Base-by-base conservation (phyloP, 2,888 invertebrate genomes). In the Ormyrus pomaceus region DNA sequence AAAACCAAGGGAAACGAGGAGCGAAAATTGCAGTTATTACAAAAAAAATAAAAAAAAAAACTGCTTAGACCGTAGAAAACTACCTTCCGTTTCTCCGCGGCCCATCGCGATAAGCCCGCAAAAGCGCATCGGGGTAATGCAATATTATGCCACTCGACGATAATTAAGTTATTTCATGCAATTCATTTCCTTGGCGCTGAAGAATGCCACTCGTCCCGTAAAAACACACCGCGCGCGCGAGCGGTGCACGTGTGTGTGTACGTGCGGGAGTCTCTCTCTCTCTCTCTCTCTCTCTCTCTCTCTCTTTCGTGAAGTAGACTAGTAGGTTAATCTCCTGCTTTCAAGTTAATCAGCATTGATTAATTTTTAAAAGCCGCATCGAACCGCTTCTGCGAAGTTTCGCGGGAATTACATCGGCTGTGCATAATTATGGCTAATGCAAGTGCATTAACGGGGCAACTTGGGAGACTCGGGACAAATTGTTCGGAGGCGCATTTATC, bases 301-400 rank as follows among this genome's bases (percentile, higher is more conserved):
- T 10, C 53, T n/a, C 19, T 19, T 19, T 19, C 58, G 53, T 59
- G 19, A 77, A 70, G 13, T 55, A 48, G 74, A 75, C 58, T 65
- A 79, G 74, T 79, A 65, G 74, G 79, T 75, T 79, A 79, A 79
- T 79, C 75, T 70, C 69, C 68, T 59, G n/a, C 51, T 58, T 46
- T 45, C 51, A 56, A 61, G 58, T 64, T 58, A 45, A 64, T 70
- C 61, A 59, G 61, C 72, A 68, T 73, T 68, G 78, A 68, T 78
- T 68, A 72, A 53, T 74, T 64, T 69, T 64, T 45, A 13, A 73
- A 73, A 61, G 70, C 34, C 9, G 4, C 45, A 51, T 62, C 45
- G 45, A 62, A 61, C 19, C 62, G 9, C 62, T 0, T 10, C 45
- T 2, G 34, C 34, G 34, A 34, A 34, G 34, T 62, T 62, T 51